These are phyloP conservation scores for Ophiodon elongatus DNA, from an alignment of 2,113 vertebrate genomes.

Conservation along the genomic window DNA sequence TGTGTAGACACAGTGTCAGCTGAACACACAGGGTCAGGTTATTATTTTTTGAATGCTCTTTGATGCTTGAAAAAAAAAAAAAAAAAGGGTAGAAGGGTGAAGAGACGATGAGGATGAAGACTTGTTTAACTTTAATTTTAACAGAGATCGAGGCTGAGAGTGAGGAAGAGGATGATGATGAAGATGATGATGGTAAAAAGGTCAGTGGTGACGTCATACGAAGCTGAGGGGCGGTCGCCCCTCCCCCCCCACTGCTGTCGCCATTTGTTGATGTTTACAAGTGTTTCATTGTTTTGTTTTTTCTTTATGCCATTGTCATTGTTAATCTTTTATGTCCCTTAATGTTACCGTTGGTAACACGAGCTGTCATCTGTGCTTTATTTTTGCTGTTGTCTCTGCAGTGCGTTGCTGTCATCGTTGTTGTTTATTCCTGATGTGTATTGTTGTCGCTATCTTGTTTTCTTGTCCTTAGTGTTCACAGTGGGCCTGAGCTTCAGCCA, in stretches of 20 bases:
- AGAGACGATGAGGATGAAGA: conserved; percentile 43
- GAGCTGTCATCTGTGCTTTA: neutral
- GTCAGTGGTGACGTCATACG: conserved; percentile 88
- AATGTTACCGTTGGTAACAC: neutral
- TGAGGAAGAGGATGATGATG: conserved; percentile 82
- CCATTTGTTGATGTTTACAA: conserved; percentile 39
- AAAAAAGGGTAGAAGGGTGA: no score
- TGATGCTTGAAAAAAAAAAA: neutral
- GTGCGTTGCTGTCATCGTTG: conserved; percentile 4
- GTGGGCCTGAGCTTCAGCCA: neutral
- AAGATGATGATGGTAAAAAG: conserved; percentile 90
- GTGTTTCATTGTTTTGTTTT: conserved; percentile 21
- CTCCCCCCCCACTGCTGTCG: conserved; percentile 41
- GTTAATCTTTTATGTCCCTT: conserved; percentile 3
- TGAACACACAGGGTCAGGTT: neutral
- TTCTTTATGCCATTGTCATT: conserved; percentile 5
- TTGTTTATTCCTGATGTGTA: conserved; percentile 11
- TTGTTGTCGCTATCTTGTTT: neutral
- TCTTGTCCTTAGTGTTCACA: neutral
- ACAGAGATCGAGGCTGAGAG: conserved; percentile 82
- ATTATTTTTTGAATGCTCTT: neutral
- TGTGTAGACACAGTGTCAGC: neutral
- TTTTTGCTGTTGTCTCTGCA: neutral
- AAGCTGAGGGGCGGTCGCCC: conserved; percentile 29
- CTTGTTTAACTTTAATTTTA: conserved; percentile 64